phyloP scores from a whole-genome alignment of 2,797 vertebrate species.

The Crenichthys baileyi region DNA sequence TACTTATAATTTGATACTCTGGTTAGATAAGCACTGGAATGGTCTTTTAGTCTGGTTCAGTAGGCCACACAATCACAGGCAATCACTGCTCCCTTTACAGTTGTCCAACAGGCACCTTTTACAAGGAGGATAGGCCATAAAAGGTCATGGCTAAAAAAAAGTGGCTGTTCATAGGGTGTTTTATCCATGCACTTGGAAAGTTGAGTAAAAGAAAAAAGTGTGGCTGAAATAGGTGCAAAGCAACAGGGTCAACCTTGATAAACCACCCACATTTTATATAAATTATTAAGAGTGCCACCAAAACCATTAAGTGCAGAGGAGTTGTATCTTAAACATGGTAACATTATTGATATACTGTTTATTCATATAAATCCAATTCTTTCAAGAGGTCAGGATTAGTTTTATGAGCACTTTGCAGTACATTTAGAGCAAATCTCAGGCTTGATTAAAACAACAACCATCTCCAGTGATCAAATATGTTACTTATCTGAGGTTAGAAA shows the following conservation, averaged over 20 bases:
- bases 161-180: too few species aligned
- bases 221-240: background rate
- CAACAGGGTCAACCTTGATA: background rate
- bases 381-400: background rate
- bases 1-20: background rate
- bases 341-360: too few species aligned
- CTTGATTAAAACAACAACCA: background rate
- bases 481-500: background rate
- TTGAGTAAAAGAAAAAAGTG: background rate
- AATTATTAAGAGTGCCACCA: background rate
- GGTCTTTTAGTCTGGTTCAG: background rate
- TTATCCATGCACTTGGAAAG: background rate
- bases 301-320: too few species aligned
- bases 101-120: background rate
- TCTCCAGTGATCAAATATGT: background rate
- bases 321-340: too few species aligned
- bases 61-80: background rate
- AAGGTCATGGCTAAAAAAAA: background rate
- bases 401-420: background rate
- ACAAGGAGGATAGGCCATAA: background rate
- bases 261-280: background rate
- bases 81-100: background rate
- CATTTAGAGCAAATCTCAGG: background rate
- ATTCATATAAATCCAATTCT: background rate
- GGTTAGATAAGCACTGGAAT: background rate